Evolutionary conservation across 2,888 invertebrate species (phyloP).

Genomic region (Volucella zonaria): DNA sequence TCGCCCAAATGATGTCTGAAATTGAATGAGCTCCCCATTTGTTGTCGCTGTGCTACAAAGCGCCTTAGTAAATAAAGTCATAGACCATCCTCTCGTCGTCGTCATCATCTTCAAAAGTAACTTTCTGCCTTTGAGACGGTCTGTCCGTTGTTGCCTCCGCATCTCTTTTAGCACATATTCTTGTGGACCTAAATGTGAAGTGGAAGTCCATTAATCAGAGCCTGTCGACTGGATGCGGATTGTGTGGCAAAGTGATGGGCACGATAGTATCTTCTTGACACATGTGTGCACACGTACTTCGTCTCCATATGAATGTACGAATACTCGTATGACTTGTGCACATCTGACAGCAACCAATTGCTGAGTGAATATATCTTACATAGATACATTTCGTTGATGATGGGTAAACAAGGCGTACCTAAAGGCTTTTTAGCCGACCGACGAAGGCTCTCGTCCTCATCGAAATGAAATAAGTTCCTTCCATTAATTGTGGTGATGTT

Average conservation of each 20-base stretch:
- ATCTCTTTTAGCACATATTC: constrained; percentile 53
- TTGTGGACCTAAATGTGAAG: constrained; percentile 41
- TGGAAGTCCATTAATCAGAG: constrained; percentile 73
- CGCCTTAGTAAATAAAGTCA: constrained; percentile 69
- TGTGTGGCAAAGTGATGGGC: constrained; percentile 72
- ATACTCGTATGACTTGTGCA: constrained; percentile 45
- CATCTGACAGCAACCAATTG: constrained; percentile 60
- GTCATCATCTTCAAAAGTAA: constrained; percentile 34
- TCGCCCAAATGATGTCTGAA: constrained; percentile 70
- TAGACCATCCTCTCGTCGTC: constrained; percentile 53
- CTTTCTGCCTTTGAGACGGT: constrained; percentile 54
- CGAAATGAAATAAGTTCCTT: constrained; percentile 56
- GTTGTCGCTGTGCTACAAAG: constrained; percentile 36
- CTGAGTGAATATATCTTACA: constrained; percentile 38
- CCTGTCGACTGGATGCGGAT: constrained; percentile 73
- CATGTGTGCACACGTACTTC: constrained; percentile 9
- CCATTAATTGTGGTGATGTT: constrained; percentile 71
- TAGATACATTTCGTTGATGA: constrained; percentile 25
- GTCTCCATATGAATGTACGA: constrained; percentile 7
- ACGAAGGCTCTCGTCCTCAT: constrained; percentile 17
- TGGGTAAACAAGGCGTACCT: constrained; percentile 44
- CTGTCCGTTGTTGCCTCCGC: constrained; percentile 1
- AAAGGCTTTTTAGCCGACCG: constrained; percentile 24
- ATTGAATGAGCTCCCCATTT: constrained; percentile 68
- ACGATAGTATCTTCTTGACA: constrained; percentile 68